Conservation (phyloP, 2,888 invertebrate genomes). For the Stenchaetothrips biformis region DNA sequence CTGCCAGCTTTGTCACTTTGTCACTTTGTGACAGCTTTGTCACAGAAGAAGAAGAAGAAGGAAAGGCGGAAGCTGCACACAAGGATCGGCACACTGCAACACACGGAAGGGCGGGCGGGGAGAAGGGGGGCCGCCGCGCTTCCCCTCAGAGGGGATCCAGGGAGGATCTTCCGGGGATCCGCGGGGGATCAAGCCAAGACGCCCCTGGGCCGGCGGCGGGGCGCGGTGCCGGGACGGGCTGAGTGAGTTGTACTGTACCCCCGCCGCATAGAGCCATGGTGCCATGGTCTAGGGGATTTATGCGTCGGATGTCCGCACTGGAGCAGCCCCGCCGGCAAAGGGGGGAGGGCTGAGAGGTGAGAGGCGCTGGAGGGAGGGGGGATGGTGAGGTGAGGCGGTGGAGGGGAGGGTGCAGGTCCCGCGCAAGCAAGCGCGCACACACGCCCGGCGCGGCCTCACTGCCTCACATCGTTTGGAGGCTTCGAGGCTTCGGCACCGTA, state of each 20-base stretch:
- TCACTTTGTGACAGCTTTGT: too few relatives aligned
- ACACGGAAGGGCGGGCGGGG: not conserved
- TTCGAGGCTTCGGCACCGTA: too few relatives aligned
- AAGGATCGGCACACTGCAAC: not conserved
- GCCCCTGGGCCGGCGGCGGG: not conserved
- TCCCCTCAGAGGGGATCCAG: not conserved
- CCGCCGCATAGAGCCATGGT: not conserved
- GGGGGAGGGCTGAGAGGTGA: too few relatives aligned
- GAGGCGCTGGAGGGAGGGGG: too few relatives aligned
- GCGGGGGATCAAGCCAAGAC: not conserved
- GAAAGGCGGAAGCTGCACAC: not conserved
- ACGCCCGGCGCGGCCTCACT: too few relatives aligned
- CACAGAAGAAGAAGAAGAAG: not conserved
- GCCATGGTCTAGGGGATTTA: not conserved
- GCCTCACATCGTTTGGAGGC: too few relatives aligned
- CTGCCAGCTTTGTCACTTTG: too few relatives aligned
- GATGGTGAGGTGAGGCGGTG: too few relatives aligned
- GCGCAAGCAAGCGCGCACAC: too few relatives aligned
- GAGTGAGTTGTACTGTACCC: slow-evolving; percentile 21
- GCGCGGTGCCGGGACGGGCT: not conserved
- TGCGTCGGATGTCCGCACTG: slow-evolving; percentile 21
- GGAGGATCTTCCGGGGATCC: not conserved
- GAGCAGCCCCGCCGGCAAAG: not conserved
- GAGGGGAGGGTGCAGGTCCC: too few relatives aligned
- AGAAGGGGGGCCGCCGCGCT: not conserved